Evolutionary conservation across 2,888 invertebrate species (phyloP).

Genomic region (Philaethria dido): DNA sequence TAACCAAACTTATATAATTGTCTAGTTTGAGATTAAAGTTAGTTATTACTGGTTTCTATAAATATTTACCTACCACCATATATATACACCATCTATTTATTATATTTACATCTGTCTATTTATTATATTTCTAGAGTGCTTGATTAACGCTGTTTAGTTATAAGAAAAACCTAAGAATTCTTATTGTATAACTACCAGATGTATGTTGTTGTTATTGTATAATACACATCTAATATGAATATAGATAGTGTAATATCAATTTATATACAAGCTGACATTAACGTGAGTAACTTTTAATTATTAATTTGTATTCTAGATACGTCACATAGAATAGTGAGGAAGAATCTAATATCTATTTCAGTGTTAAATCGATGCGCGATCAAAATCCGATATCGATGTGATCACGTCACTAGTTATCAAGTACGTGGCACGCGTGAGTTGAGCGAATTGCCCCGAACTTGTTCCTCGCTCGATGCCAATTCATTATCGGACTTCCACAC

Average conservation of each 20-base stretch:
- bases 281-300: not conserved
- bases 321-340: conserved; percentile 10
- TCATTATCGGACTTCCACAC: conserved; percentile 78
- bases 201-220: too few species aligned
- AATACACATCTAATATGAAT: not conserved
- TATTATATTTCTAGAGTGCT: too few species aligned
- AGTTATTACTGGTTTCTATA: too few species aligned
- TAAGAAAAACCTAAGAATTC: not conserved
- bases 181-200: not conserved
- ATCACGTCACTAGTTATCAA: conserved; percentile 52
- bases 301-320: conserved; percentile 35
- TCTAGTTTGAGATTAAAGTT: too few species aligned
- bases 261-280: conserved; percentile 6
- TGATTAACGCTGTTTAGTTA: too few species aligned
- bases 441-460: conserved; percentile 70
- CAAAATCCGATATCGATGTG: conserved; percentile 43
- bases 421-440: conserved; percentile 57
- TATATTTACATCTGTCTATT: too few species aligned
- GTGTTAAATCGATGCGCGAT: conserved; percentile 39
- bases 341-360: conserved; percentile 28
- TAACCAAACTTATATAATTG: too few species aligned
- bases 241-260: not conserved
- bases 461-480: conserved; percentile 74
- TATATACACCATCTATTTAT: too few species aligned
- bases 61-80: too few species aligned